These are phyloP conservation scores for Crenuchus spilurus DNA, from an alignment of 2,797 vertebrate species.

Conservation along the genomic window DNA sequence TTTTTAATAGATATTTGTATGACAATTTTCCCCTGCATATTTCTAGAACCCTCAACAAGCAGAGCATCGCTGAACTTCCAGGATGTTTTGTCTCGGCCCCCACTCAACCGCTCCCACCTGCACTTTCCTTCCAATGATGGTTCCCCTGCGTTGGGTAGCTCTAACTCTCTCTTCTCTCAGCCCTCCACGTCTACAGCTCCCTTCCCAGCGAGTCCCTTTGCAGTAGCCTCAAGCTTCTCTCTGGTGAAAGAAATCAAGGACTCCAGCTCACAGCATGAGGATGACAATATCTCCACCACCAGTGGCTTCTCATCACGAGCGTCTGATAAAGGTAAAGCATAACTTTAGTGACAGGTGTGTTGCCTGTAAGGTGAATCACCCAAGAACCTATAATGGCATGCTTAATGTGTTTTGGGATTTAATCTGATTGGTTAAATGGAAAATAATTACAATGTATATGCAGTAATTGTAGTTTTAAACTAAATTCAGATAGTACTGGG, in stretches of 20 bases:
- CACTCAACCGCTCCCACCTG: conserved; percentile 90
- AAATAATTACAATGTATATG: no score
- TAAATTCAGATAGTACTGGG: not conserved
- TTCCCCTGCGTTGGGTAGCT: conserved; percentile 71
- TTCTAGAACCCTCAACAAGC: conserved; percentile 89
- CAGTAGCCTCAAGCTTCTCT: conserved; percentile 83
- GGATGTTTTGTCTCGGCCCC: conserved; percentile 88
- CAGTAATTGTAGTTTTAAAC: not conserved
- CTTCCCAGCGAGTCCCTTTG: conserved; percentile 74
- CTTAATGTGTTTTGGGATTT: no score
- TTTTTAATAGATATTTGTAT: conserved; percentile 12
- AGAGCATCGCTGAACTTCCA: conserved; percentile 89
- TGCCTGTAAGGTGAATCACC: not conserved
- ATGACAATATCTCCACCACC: conserved; percentile 99
- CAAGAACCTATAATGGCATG: no score
- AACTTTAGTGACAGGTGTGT: not conserved
- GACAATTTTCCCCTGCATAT: not conserved
- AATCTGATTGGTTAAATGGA: no score
- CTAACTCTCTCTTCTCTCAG: conserved; percentile 81
- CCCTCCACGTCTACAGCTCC: conserved; percentile 90
- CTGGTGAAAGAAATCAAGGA: conserved; percentile 98
- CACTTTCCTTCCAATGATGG: conserved; percentile 85
- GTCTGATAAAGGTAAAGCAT: conserved; percentile 91
- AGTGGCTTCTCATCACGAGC: conserved; percentile 98
- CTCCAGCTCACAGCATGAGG: conserved; percentile 96